Conservation (phyloP, 2,113 vertebrate species). For the Sander lucioperca region DNA sequence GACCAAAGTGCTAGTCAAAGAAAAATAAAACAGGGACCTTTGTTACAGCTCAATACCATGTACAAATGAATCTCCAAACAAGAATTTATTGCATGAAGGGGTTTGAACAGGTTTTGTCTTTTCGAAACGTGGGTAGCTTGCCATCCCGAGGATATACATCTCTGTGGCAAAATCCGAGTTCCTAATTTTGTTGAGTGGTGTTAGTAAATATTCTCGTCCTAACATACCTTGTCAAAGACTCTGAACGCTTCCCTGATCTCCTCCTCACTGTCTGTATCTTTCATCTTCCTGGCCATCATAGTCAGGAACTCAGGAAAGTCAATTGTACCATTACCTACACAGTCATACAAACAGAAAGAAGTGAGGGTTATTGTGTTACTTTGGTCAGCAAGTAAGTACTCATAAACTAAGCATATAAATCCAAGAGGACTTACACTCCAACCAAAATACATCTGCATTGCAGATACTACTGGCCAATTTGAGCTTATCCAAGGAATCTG, state of each 20-base stretch:
- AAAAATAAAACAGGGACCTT: neutral
- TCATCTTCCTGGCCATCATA: constrained; percentile 96
- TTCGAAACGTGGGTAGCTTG: neutral
- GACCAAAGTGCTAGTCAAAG: neutral
- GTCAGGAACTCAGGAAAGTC: constrained; percentile 94
- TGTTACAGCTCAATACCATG: neutral
- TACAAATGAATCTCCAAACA: neutral
- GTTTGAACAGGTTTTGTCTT: neutral
- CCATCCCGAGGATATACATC: neutral
- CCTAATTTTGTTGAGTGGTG: neutral
- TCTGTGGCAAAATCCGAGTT: neutral
- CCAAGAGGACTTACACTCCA: neutral
- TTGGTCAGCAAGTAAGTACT: neutral
- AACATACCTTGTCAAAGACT: constrained; percentile 91
- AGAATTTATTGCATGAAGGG: neutral
- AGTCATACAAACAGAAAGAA: constrained; percentile 15
- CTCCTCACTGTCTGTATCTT: constrained; percentile 94
- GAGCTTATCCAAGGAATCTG: neutral
- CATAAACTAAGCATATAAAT: neutral
- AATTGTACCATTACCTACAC: constrained; percentile 91
- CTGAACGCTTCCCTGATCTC: constrained; percentile 94
- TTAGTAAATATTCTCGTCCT: neutral
- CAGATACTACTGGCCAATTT: neutral
- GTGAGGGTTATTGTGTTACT: neutral
- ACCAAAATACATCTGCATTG: neutral